A percentile compares a stretch with the other conserved stretches of the same genome.
These are phyloP conservation scores for Planococcus citri DNA, from an alignment of 1,140 invertebrate species.

Conservation along the genomic window DNA sequence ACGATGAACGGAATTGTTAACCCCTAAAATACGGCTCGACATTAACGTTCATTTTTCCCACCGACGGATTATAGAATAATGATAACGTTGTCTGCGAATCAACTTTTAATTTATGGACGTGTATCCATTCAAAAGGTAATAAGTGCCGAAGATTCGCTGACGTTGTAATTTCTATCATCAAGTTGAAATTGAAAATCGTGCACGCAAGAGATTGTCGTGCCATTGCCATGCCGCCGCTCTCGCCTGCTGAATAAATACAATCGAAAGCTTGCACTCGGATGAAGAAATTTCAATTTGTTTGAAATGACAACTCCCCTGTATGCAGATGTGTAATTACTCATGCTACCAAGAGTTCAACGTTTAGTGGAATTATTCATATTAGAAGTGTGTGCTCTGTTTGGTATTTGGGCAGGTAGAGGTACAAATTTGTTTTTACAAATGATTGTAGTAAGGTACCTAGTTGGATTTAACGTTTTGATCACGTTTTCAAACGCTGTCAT, in stretches of 20 bases:
- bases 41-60: background rate
- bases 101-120: conserved; percentile 7
- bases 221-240: too few species aligned
- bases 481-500: too few species aligned
- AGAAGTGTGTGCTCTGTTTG: too few species aligned
- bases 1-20: background rate
- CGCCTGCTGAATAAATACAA: background rate
- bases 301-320: background rate
- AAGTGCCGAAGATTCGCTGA: background rate
- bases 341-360: too few species aligned
- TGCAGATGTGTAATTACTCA: background rate
- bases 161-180: background rate
- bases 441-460: too few species aligned
- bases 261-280: background rate
- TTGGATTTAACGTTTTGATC: too few species aligned
- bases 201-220: too few species aligned
- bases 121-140: background rate
- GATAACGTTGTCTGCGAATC: background rate
- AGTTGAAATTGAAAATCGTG: background rate
- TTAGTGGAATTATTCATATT: too few species aligned
- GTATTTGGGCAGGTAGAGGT: too few species aligned
- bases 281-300: background rate
- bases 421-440: too few species aligned
- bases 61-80: background rate
- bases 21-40: background rate